Evolutionary conservation across 2,888 invertebrate species (phyloP), one percentile per base, ranked within the genome.

Genomic region (Phyllotreta cruciferae): DNA sequence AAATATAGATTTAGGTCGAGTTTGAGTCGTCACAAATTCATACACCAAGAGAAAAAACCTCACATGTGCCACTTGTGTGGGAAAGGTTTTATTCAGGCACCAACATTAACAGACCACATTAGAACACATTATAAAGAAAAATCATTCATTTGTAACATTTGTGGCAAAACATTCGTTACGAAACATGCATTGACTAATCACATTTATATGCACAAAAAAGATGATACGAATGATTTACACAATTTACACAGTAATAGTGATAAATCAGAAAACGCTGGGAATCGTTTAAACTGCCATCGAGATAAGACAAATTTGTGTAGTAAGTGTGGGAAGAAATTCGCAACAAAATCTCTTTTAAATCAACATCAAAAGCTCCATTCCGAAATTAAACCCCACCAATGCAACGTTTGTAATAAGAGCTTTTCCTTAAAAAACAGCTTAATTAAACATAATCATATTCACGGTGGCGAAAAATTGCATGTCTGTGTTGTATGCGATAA

Each of bases 151-250:
- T 72, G 70, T 47, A 57, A 63, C 60, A 34, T 69, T 41, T 69
- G 69, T 55, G 75, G 83, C 81, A 83, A 65, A 60, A 62, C 42
- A 47, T 71, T 71, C 52, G 79, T 82, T 13, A 67, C 66, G 7
- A 67, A 69, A 57, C 69, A 69, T 49, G 50, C 66, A 44, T 42
- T 69, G 57, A 60, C 62, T 6, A 67, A 69, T 41, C 69, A 69
- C 52, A 65, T 67, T 9, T 60, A 65, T 35, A 60, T 47, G 50
- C 69, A 69, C 50, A 65, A 63, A 67, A 53, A 55, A 41, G 60
- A 62, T 37, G 54, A 52, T 52, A 24, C 24, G 24, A 24, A 24
- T 24, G 24, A 24, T 24, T 24, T 24, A 4, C 4, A 4, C 24
- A 24, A 24, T 24, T 24, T 24, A 24, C 24, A 3, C 24, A 24